Conservation (phyloP, 2,797 vertebrate genomes). For the Protonibea diacanthus region DNA sequence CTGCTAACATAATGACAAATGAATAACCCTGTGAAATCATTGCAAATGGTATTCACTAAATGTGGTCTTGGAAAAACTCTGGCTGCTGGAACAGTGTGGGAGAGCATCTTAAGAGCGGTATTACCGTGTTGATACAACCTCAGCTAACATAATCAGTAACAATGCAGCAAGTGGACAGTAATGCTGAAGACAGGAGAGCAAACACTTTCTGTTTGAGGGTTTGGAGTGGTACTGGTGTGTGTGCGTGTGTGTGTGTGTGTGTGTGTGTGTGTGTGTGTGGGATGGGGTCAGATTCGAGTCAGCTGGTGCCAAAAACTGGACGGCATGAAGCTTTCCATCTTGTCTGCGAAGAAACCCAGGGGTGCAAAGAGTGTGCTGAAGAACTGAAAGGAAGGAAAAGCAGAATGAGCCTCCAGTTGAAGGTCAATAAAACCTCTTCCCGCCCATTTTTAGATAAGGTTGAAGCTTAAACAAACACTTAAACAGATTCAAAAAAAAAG, state of each 20-base stretch:
- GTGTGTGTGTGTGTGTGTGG: constrained; percentile 34
- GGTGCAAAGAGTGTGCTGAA: constrained; percentile 90
- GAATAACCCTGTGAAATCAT: constrained; percentile 44
- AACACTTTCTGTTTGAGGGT: constrained; percentile 73
- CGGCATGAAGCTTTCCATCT: constrained; percentile 90
- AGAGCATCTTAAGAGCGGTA: constrained; percentile 68
- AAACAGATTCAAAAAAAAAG: not conserved
- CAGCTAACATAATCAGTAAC: constrained; percentile 79
- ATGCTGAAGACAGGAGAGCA: constrained; percentile 85
- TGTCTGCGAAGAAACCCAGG: constrained; percentile 88
- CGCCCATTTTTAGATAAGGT: not conserved
- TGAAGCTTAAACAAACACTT: not conserved
- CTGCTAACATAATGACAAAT: constrained; percentile 30
- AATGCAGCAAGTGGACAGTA: constrained; percentile 74
- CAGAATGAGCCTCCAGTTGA: constrained; percentile 22
- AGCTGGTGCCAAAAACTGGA: constrained; percentile 88
- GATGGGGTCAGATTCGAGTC: constrained; percentile 83
- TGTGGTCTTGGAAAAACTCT: constrained; percentile 58
- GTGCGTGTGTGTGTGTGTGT: constrained; percentile 40
- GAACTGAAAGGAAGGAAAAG: constrained; percentile 82
- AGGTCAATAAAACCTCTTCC: constrained; percentile 2
- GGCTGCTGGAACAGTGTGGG: constrained; percentile 63
- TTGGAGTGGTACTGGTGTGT: constrained; percentile 66
- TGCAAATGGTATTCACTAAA: constrained; percentile 50
- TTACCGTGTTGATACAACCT: constrained; percentile 77